Evolutionary conservation across 2,888 invertebrate species (phyloP).

Genomic region (Slavum lentiscoides): DNA sequence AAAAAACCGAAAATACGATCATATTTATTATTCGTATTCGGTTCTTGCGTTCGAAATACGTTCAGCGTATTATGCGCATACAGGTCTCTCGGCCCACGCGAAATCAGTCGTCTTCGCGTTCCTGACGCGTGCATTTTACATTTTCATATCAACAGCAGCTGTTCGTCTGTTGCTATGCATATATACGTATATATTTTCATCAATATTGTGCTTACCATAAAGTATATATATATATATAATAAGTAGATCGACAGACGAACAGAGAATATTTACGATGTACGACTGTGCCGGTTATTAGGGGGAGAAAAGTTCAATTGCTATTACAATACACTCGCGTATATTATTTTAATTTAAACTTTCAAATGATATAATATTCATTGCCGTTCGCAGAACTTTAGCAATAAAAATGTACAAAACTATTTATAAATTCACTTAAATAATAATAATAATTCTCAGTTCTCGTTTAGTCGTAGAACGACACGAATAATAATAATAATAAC

Average conservation of each 20-base stretch:
- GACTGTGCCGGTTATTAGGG: no score
- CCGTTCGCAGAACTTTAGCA: not conserved
- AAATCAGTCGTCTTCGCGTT: not conserved
- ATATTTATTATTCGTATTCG: not conserved
- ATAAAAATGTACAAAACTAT: not conserved
- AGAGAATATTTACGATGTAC: no score
- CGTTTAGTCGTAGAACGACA: not conserved
- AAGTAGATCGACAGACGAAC: no score
- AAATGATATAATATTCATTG: not conserved
- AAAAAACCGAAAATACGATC: conserved; percentile 21
- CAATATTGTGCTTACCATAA: no score
- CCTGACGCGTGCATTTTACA: conserved; percentile 26
- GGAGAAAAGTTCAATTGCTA: no score
- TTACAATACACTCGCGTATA: no score
- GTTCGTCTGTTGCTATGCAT: not conserved
- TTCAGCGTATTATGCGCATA: not conserved
- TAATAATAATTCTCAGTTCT: conserved; percentile 2
- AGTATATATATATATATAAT: no score
- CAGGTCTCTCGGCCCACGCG: conserved; percentile 17
- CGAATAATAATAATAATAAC: not conserved
- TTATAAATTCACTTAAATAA: not conserved
- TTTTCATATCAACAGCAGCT: not conserved
- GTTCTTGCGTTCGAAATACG: not conserved
- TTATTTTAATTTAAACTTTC: no score
- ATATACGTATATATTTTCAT: no score